Conservation (phyloP, 30 jellyfish, hydroid and myxozoan genomes). For the Clytia hemisphaerica region DNA sequence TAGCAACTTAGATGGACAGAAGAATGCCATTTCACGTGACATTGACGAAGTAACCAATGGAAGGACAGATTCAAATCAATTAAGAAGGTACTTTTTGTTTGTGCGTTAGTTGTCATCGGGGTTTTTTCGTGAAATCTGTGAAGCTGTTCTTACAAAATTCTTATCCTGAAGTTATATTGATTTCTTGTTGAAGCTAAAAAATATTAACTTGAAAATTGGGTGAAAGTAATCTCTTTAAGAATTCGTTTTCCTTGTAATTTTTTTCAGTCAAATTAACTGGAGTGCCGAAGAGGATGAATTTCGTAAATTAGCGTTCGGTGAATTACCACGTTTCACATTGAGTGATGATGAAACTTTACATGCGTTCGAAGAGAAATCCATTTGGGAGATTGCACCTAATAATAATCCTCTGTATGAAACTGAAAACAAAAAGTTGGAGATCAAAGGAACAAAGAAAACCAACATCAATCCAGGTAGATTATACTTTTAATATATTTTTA, state of each 20-base stretch:
- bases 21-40: conserved; percentile 32
- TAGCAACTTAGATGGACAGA: conserved; percentile 48
- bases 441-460: too few species aligned
- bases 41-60: conserved; percentile 37
- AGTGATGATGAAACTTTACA: conserved; percentile 67
- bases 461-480: too few species aligned
- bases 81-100: too few species aligned
- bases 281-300: conserved; percentile 49
- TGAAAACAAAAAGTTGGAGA: too few species aligned
- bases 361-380: conserved; percentile 56
- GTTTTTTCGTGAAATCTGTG: background rate
- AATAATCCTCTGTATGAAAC: conserved; percentile 63
- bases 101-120: too few species aligned
- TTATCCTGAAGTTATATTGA: background rate
- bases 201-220: background rate
- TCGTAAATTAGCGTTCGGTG: conserved; percentile 55
- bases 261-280: conserved; percentile 28
- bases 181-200: background rate
- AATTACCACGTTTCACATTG: conserved; percentile 68
- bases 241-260: background rate
- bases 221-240: background rate
- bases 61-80: background rate
- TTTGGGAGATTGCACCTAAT: conserved; percentile 51
- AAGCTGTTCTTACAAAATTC: background rate
- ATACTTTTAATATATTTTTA: too few species aligned